Percentiles rank a stretch among this genome's conserved stretches.
Evolutionary conservation across 2,113 vertebrate species (phyloP).

Genomic region (Aspidoscelis tigris): DNA sequence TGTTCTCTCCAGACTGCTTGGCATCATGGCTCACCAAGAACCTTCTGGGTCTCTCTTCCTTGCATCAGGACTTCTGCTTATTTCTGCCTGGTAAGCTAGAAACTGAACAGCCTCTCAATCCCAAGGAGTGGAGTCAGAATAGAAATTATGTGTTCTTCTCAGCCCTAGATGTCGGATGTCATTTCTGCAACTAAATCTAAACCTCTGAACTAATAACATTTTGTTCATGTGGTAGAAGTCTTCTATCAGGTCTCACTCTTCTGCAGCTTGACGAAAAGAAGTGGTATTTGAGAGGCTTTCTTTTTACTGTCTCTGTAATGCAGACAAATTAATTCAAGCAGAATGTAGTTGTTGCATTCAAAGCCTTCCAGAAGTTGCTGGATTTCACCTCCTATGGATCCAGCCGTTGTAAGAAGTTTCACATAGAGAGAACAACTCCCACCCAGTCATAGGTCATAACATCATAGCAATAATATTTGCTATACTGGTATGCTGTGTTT

Average conservation of each 20-base stretch:
- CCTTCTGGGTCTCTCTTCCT: constrained; percentile 87
- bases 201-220: neutral
- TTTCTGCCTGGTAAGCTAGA: constrained; percentile 82
- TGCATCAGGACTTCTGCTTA: constrained; percentile 87
- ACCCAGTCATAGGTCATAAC: neutral
- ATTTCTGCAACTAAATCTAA: neutral
- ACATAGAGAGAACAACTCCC: neutral
- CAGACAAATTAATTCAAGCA: neutral
- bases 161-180: neutral
- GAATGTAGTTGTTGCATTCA: neutral
- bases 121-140: neutral
- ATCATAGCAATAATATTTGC: neutral
- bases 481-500: neutral
- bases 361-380: neutral
- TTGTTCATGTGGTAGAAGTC: neutral
- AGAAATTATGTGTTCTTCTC: neutral
- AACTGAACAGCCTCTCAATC: fast-evolving
- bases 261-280: neutral
- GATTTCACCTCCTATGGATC: neutral
- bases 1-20: constrained; percentile 87
- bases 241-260: neutral
- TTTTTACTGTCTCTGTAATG: neutral
- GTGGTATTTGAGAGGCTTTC: neutral
- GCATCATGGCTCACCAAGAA: constrained; percentile 87
- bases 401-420: neutral